Base-by-base conservation (phyloP, 2,797 vertebrate species). In the Gastrophryne carolinensis region DNA sequence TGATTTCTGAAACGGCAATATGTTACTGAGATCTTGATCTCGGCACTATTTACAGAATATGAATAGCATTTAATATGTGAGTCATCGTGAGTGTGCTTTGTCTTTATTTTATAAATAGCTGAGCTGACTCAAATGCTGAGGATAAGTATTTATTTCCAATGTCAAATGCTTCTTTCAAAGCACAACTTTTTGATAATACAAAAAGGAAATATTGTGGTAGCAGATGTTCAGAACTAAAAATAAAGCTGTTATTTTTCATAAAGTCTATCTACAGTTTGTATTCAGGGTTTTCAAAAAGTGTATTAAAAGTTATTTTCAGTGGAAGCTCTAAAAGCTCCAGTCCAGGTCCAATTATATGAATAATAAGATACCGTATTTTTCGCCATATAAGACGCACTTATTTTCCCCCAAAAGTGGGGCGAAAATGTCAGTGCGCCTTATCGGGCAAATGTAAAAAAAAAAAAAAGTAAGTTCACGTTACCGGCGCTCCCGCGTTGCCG, bases 1-100 rank as follows among this genome's bases (percentile, higher is more conserved):
- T 23, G 60, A 67, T 58, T 54, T 58, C 26, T 15, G 30, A 50
- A 71, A 71, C 9, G 60, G 37, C 47, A 13, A 15, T 15, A 34
- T n/a, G 47, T 12, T 34, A 35, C 52, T 57, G 41, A 5, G 39
- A 49, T 24, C 39, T 24, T 60, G 17, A 26, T 60, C 39, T 32
- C 1, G 10, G 12, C 12, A 19, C 27, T 47, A n/a, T 39, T 41
- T 35, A 37, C 4, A 4, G 35, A 6, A 56, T 19, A 27, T 10
- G 15, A 13, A 19, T 54, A 39, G 29, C 32, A 50, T n/a, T 37
- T 35, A 66, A 53, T 37, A 24, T 37, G 15, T 39, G 50, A 54
- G 10, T 26, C 26, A n/a, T 39, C 52, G n/a, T n/a, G n/a, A 50
- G 17, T 37, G 27, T 9, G 65, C 21, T 12, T 27, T 8, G 15